Base-by-base conservation (phyloP, 2,797 vertebrate species). In the Myotis myotis region DNA sequence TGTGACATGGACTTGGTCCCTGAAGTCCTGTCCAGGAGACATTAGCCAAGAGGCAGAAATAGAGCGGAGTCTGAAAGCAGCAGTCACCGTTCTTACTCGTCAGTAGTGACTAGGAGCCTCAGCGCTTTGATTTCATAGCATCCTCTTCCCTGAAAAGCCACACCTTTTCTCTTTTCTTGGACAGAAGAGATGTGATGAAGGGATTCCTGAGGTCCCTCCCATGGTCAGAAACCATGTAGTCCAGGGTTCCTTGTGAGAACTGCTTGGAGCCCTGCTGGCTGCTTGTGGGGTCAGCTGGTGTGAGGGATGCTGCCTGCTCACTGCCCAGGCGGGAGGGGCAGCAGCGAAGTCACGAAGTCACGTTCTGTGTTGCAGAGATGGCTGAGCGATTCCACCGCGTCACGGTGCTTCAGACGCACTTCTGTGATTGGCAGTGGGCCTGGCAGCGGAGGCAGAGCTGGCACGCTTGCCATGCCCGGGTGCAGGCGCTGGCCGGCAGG, bases 391-490 rank as follows among this genome's bases (percentile, higher is more conserved):
- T 98, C 10, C 88, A 95, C 91, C 41, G 0, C 3, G 51, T 93
- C 91, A 95, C 57, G 15, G 33, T 98, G 20, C 64, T 98, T 74
- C 96, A 9, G 70, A 96, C 2, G 6, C 97, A 88, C 97, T 99
- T 99, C 98, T 97, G 72, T 0, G 28, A 79, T 1, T 99, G 99
- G 99, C 96, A 6, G 12, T 87, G 64, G 6, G 97, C 96, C 0
- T 97, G 98, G 97, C 91, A 98, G 85, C 55, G 6, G 93, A 98
- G 96, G 90, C 96, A 91, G 95, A 96, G 81, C 16, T 64, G 98
- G 76, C 96, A 53, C 1, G 89, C 96, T 17, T 94, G 94, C 51
- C 93, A 80, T n/a, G 96, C 98, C 60, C 96, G 87, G 53, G 95
- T 98, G 57, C 96, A 93, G 17, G 95, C 85, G 20, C 96, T 99